Evolutionary conservation across 2,113 vertebrate genomes (phyloP).

Genomic region (Datnioides undecimradiatus): DNA sequence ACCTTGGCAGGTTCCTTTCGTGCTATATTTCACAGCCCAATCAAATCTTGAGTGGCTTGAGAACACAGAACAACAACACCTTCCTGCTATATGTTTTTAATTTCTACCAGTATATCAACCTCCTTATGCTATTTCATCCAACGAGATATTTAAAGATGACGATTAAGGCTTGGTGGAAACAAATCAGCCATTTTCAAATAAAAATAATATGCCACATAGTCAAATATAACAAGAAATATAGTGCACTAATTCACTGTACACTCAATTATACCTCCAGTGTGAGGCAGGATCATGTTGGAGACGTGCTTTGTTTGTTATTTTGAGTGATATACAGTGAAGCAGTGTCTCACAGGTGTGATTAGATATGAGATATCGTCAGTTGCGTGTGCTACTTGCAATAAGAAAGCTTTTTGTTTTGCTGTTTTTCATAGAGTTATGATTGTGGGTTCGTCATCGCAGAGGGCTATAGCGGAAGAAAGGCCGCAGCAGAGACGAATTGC

Average conservation of each 20-base stretch:
- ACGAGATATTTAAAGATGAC: neutral
- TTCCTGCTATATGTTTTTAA: no score
- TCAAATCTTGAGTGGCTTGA: no score
- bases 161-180: neutral
- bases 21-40: constrained; percentile 24
- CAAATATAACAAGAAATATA: no score
- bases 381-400: no score
- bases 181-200: neutral
- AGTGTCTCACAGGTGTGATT: neutral
- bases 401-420: no score
- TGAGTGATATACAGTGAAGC: neutral
- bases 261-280: neutral
- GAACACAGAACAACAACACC: no score
- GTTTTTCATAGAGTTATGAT: no score
- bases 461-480: no score
- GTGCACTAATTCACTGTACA: neutral
- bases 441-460: no score
- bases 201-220: neutral
- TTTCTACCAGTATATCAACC: neutral
- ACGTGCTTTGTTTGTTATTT: neutral
- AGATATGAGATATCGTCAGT: no score
- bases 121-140: neutral
- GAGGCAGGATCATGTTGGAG: neutral
- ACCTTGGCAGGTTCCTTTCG: constrained; percentile 20
- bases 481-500: neutral